A percentile compares a stretch with the other conserved stretches of the same genome.
These are phyloP conservation scores for Stegophylla sp. DNA, from an alignment of 2,888 invertebrate genomes.

Conservation along the genomic window DNA sequence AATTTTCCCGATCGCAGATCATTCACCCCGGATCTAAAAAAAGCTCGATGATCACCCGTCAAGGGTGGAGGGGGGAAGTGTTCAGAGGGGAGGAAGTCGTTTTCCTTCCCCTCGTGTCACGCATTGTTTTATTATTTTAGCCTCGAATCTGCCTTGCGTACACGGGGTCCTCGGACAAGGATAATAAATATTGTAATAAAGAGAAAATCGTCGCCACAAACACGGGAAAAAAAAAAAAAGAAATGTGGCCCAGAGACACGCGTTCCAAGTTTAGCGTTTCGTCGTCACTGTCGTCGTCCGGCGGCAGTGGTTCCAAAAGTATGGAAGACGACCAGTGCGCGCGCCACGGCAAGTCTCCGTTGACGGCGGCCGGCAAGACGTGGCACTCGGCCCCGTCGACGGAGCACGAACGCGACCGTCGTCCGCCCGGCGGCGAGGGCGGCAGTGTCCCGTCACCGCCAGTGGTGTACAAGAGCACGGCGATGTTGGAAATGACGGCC, in stretches of 20 bases:
- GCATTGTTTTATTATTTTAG: background rate
- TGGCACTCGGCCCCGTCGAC: slow-evolving; percentile 50
- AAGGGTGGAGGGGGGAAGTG: too few species aligned
- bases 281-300: background rate
- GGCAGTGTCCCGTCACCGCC: background rate
- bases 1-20: too few species aligned
- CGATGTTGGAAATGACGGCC: background rate
- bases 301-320: slow-evolving; percentile 10
- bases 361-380: background rate
- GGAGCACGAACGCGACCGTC: background rate
- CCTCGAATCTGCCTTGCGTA: background rate
- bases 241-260: too few species aligned
- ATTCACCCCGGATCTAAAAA: too few species aligned
- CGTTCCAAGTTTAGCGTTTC: background rate
- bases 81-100: too few species aligned
- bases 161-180: background rate
- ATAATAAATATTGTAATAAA: background rate
- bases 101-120: too few species aligned
- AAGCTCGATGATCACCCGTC: too few species aligned
- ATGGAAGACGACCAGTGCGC: background rate
- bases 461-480: background rate
- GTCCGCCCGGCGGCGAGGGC: background rate
- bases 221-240: background rate
- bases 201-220: background rate
- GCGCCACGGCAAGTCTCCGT: background rate